Evolutionary conservation across 2,888 invertebrate species (phyloP).

Genomic region (Pomacea canaliculata): DNA sequence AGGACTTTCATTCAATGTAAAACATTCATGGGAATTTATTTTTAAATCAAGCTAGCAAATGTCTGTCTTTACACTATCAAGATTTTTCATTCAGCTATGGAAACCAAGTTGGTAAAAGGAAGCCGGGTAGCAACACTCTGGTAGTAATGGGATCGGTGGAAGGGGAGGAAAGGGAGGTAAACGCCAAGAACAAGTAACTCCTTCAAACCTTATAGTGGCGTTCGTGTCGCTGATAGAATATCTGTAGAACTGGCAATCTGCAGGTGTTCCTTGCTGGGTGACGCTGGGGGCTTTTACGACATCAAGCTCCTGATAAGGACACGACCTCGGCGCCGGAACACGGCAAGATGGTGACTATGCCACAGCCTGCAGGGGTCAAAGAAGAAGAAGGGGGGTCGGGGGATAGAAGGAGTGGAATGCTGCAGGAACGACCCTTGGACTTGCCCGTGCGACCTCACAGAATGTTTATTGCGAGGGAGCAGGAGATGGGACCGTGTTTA

Average conservation of each 20-base stretch:
- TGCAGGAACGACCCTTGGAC: neutral
- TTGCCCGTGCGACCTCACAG: slow-evolving; percentile 1
- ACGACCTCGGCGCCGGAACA: slow-evolving; percentile 7
- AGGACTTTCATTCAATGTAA: too few species aligned
- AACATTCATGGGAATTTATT: too few species aligned
- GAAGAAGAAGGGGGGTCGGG: neutral
- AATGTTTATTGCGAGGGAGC: neutral
- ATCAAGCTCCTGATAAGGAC: slow-evolving; percentile 17
- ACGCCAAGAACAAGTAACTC: too few species aligned
- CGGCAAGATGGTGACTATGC: slow-evolving; percentile 12
- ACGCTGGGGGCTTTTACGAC: slow-evolving; percentile 16
- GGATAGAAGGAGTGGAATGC: neutral
- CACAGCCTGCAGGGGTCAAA: neutral
- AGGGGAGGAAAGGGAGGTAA: too few species aligned
- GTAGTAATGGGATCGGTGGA: too few species aligned
- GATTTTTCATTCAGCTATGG: too few species aligned
- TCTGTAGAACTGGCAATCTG: neutral
- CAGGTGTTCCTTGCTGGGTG: slow-evolving; percentile 14
- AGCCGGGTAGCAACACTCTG: too few species aligned
- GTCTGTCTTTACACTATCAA: too few species aligned
- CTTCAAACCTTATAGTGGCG: neutral
- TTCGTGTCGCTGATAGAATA: neutral
- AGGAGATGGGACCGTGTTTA: neutral
- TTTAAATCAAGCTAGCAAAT: too few species aligned
- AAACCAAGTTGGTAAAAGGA: too few species aligned